Percentiles rank a stretch among this genome's conserved stretches.
Conservation (phyloP, 2,888 invertebrate genomes). For the Sphecodes monilicornis region DNA sequence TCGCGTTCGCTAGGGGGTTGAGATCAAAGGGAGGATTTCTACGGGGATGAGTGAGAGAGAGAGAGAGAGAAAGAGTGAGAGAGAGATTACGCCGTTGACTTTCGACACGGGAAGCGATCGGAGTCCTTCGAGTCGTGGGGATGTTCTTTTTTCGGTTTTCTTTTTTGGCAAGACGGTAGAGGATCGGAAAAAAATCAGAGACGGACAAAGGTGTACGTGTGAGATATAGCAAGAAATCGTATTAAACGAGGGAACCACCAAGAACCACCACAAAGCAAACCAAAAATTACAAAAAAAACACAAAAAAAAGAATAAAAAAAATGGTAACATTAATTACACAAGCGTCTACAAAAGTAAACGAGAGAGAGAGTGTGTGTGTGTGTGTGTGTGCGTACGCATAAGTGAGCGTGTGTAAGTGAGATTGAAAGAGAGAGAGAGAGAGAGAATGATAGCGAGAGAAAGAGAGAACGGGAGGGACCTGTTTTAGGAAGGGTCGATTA, state of each 20-base stretch:
- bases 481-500: conserved; percentile 24
- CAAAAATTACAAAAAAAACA: conserved; percentile 54
- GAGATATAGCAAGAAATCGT: conserved; percentile 14
- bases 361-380: conserved; percentile 37
- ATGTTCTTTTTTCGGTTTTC: conserved; percentile 25
- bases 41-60: background rate
- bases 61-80: background rate
- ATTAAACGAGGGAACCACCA: conserved; percentile 65
- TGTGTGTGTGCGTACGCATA: background rate
- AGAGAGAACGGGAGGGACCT: conserved; percentile 42
- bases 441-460: background rate
- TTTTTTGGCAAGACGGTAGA: background rate
- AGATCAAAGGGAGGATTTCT: background rate
- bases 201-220: conserved; percentile 15
- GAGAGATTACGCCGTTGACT: conserved; percentile 41
- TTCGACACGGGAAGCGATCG: conserved; percentile 25
- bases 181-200: background rate
- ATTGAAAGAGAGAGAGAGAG: conserved; percentile 4
- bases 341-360: conserved; percentile 60
- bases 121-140: conserved; percentile 36
- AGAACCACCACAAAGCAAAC: conserved; percentile 66
- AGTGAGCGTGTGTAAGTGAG: background rate
- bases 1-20: background rate
- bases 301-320: conserved; percentile 45
- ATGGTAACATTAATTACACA: conserved; percentile 45